These are phyloP conservation scores for Chlamydotis undulata DNA, from an alignment of 2,113 vertebrate genomes.

Conservation along the genomic window DNA sequence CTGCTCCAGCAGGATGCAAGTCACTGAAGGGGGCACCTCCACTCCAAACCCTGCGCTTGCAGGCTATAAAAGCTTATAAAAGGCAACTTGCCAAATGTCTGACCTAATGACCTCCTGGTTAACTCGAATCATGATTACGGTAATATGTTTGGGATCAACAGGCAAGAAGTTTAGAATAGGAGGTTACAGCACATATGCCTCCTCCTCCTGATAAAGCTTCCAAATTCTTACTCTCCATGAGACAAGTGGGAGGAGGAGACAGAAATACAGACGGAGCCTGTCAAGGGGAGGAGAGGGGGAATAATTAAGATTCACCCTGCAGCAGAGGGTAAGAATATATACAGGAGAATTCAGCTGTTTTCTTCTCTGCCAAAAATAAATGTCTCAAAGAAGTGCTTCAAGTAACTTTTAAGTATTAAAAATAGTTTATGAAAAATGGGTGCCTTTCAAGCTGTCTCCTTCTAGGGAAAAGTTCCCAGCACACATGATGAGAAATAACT, in stretches of 20 bases:
- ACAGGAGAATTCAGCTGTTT: constrained; percentile 5
- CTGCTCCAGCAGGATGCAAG: not conserved
- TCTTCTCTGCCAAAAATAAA: constrained; percentile 24
- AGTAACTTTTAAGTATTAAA: constrained; percentile 49
- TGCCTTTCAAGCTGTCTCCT: constrained; percentile 41
- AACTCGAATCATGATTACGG: not conserved
- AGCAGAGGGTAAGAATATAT: not conserved
- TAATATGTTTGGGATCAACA: not conserved
- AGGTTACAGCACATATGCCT: not conserved
- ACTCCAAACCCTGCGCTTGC: not conserved
- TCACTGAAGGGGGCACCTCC: not conserved
- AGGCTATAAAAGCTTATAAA: not conserved
- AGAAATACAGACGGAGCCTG: not conserved
- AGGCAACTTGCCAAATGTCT: not conserved
- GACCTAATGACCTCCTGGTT: not conserved
- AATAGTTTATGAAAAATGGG: constrained; percentile 42
- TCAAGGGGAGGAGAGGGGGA: not conserved
- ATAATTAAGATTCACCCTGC: not conserved
- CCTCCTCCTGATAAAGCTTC: not conserved
- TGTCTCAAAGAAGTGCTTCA: not conserved
- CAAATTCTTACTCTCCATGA: not conserved
- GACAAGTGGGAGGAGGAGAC: not conserved
- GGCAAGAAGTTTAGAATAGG: not conserved
- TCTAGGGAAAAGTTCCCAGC: constrained; percentile 44
- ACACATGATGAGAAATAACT: not conserved